Evolutionary conservation across 2,888 invertebrate genomes (phyloP).

Genomic region (Itoplectis maculator): DNA sequence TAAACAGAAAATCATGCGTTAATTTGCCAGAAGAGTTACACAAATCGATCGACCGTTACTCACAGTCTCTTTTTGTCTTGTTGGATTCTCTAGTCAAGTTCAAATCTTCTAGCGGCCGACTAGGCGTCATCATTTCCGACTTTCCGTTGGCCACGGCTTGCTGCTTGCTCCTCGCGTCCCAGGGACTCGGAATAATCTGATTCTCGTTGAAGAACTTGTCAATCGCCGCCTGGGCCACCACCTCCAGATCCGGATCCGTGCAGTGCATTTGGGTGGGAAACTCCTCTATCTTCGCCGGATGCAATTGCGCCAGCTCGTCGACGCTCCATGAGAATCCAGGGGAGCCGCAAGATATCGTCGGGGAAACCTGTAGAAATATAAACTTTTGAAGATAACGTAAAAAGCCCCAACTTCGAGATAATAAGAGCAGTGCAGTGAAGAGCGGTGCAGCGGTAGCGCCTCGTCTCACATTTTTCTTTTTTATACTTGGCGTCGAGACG

Average conservation of each 20-base stretch:
- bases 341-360: slow-evolving; percentile 78
- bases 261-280: slow-evolving; percentile 87
- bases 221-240: slow-evolving; percentile 89
- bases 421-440: too few species aligned
- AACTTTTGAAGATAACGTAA: too few species aligned
- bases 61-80: slow-evolving; percentile 78
- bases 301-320: slow-evolving; percentile 89
- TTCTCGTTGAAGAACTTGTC: slow-evolving; percentile 87
- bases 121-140: slow-evolving; percentile 72
- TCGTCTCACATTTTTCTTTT: too few species aligned
- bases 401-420: too few species aligned
- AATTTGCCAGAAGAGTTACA: not conserved
- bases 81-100: slow-evolving; percentile 68
- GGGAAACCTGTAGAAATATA: slow-evolving; percentile 81
- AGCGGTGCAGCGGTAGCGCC: too few species aligned
- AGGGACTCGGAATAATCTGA: slow-evolving; percentile 87
- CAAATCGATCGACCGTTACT: slow-evolving; percentile 36
- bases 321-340: slow-evolving; percentile 89
- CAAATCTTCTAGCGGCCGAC: slow-evolving; percentile 64
- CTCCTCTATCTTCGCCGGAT: slow-evolving; percentile 89
- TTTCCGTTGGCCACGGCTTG: slow-evolving; percentile 40
- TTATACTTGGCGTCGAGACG: too few species aligned
- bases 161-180: slow-evolving; percentile 78
- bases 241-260: slow-evolving; percentile 88
- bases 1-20: slow-evolving; percentile 8